These are phyloP conservation scores for Vulpes ferrilata DNA, from an alignment of 2,113 vertebrate genomes.

Conservation along the genomic window DNA sequence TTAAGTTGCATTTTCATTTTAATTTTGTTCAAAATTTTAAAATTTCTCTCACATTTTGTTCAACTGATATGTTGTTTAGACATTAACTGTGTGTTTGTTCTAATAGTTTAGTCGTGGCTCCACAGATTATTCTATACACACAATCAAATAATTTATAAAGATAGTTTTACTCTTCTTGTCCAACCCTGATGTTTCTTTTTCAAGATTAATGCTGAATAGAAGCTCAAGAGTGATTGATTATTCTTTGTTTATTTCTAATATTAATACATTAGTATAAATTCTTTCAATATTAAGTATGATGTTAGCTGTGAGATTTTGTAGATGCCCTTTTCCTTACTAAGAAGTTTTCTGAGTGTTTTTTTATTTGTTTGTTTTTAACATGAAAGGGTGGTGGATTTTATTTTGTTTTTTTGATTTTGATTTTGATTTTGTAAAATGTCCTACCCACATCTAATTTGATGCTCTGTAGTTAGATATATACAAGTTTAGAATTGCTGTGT, in stretches of 20 bases:
- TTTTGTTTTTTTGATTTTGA: background rate
- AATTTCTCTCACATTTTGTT: background rate
- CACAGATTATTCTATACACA: no score
- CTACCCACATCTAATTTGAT: background rate
- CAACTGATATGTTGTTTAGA: background rate
- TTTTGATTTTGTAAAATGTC: background rate
- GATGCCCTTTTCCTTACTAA: background rate
- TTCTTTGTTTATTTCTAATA: background rate
- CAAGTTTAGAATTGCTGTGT: background rate
- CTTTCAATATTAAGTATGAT: background rate
- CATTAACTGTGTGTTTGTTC: background rate
- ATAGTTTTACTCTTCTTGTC: background rate
- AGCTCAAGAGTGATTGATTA: background rate
- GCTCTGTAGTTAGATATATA: background rate
- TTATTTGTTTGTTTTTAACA: background rate
- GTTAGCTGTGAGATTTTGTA: background rate
- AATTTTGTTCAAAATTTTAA: background rate
- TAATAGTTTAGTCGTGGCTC: background rate
- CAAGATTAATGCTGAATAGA: background rate
- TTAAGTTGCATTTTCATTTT: background rate
- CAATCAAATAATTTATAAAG: background rate
- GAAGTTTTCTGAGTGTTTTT: background rate
- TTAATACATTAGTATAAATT: background rate
- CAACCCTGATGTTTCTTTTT: background rate
- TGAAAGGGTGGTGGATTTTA: background rate